Evolutionary conservation across 2,113 vertebrate genomes (phyloP), one percentile per base, ranked within the genome.

Genomic region (Ia io): DNA sequence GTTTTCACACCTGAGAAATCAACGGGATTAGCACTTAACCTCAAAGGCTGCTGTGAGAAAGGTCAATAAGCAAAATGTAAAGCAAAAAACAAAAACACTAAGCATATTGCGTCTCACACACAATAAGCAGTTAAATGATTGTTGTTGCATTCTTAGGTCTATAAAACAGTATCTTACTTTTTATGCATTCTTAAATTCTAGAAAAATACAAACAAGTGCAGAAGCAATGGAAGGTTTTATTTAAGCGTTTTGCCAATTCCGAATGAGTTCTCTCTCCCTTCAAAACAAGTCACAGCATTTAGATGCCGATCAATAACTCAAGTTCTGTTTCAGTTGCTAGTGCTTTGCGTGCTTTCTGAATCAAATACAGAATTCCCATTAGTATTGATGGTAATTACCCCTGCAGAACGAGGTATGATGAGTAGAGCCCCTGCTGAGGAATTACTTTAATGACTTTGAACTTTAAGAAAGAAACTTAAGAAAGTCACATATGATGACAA

Each of bases 401-500:
- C 78, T 59, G 18, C 10, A 32, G 79, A 93, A 85, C 59, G 96
- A 97, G 90, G 71, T 44, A 32, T 44, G 22, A 47, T 71, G 59
- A 69, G 44, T 63, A 44, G 85, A 84, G 40, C 20, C 13, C 88
- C 93, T 84, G 76, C 84, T 88, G 80, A 76, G 76, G 92, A 67
- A 70, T 67, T 71, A 74, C 42, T 93, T 89, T 49, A 84, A 87
- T 84, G 80, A 71, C n/a, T 95, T 78, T 77, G 73, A 86, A 88
- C 92, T 94, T 88, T 73, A 93, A 93, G 80, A 93, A 94, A 93
- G 22, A 88, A 84, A 93, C 16, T 44, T 51, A 61, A 82, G 67
- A 90, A 92, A 85, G 88, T 59, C 90, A 79, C n/a, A 63, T 8
- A 91, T 47, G 70, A 65, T 28, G 28, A 87, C 3, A 35, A 65